Evolutionary conservation across 1,140 invertebrate genomes (phyloP), one percentile per base, ranked within the genome.

Genomic region (Ruditapes philippinarum): DNA sequence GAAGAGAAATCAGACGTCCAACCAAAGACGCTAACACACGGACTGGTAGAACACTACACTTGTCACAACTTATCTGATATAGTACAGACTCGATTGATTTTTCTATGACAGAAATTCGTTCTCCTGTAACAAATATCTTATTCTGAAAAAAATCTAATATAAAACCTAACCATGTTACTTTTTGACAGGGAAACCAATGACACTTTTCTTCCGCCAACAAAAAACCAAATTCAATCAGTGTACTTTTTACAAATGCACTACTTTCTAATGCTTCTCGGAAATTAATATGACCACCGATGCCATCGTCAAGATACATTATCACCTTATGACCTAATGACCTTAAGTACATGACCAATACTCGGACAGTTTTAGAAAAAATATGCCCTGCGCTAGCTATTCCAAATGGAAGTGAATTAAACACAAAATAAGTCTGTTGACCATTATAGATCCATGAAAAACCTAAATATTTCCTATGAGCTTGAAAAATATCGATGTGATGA

Each of bases 1-100:
- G 33, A 68, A 84, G 42, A 12, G 88, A 89, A 65, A 91, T 88
- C 38, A 89, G 82, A 31, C 88, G 88, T 42, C 90, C 88, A 5
- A 89, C 83, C 31, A 89, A 60, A 31, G 54, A 57, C 25, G 88
- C 83, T 45, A 89, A 45, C 28, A 65, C 81, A 25, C 40, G 31
- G 14, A 68, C 80, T 25, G 40, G 22, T 31, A 68, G 14, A 17
- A 83, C 19, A 2, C 31, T 31, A 7, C 3, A n/a, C 12, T 38
- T n/a, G 1, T 78, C 88, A 14, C 19, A 60, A 0, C 11, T 22
- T 28, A 85, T 36, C 38, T 54, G 19, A 31, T 45, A 60, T 25
- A 88, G 22, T 33, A 49, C 33, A 40, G 57, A 68, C 19, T 76
- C 3, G 25, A 89, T 25, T 51, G n/a, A 7, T 1, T 19, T 36